Percentiles rank a stretch among this genome's conserved stretches.
Conservation (phyloP, 1,140 invertebrate genomes). For the Leptinotarsa defecta region DNA sequence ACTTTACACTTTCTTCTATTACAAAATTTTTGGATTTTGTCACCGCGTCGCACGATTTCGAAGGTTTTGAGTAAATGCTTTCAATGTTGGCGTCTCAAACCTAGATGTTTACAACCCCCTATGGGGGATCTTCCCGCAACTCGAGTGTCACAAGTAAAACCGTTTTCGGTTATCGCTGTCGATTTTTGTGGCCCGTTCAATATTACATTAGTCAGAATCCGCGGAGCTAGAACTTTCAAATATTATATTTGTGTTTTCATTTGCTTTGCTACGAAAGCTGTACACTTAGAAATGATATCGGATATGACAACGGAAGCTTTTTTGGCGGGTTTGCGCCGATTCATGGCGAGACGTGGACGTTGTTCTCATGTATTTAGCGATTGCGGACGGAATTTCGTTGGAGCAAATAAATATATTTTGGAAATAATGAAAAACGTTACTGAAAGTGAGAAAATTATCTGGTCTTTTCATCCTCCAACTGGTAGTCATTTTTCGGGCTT, state of each 20-base stretch:
- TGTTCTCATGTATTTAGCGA: slow-evolving; percentile 48
- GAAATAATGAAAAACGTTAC: not conserved
- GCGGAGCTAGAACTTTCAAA: slow-evolving; percentile 41
- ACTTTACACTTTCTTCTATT: slow-evolving; percentile 8
- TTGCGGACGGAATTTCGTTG: slow-evolving; percentile 54
- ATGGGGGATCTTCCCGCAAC: slow-evolving; percentile 14
- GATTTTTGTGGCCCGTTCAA: slow-evolving; percentile 16
- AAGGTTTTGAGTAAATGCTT: not conserved
- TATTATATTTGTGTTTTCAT: slow-evolving; percentile 53
- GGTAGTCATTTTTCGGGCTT: slow-evolving; percentile 18
- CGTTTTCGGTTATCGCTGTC: slow-evolving; percentile 16
- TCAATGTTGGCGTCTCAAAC: slow-evolving; percentile 7
- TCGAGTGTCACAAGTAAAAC: slow-evolving; percentile 20
- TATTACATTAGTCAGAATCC: slow-evolving; percentile 20
- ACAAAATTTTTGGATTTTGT: slow-evolving; percentile 13
- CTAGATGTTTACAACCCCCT: slow-evolving; percentile 7
- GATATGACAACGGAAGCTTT: slow-evolving; percentile 30
- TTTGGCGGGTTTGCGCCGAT: slow-evolving; percentile 28
- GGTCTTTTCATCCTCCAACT: slow-evolving; percentile 1
- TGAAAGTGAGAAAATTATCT: not conserved
- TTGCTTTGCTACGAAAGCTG: slow-evolving; percentile 27
- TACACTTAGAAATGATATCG: slow-evolving; percentile 31
- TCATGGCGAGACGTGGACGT: slow-evolving; percentile 28
- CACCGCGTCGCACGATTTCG: slow-evolving; percentile 6
- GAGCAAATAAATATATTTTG: slow-evolving; percentile 41